Evolutionary conservation across 2,797 vertebrate species (phyloP).

Genomic region (Leptatherina wallacei): DNA sequence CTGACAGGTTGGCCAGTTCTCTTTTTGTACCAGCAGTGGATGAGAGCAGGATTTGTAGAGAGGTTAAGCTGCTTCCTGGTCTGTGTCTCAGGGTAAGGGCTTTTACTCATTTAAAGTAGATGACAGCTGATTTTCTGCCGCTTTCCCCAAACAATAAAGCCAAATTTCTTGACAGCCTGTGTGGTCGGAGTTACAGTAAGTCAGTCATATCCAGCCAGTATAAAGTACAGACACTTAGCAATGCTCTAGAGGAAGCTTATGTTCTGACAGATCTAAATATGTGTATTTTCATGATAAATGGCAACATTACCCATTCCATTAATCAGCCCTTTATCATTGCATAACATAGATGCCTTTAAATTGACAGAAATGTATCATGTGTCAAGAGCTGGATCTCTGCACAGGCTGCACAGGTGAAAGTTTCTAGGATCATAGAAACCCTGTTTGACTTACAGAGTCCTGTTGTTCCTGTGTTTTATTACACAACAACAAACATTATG

Average conservation of each 20-base stretch:
- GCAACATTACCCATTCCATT: constrained; percentile 4
- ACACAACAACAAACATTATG: not conserved
- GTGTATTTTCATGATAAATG: constrained; percentile 56
- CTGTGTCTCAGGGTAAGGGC: constrained; percentile 41
- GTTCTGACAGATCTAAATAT: constrained; percentile 41
- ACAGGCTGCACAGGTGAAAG: not conserved
- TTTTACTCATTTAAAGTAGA: constrained; percentile 61
- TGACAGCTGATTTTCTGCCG: constrained; percentile 58
- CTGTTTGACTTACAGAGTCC: not conserved
- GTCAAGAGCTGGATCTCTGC: not conserved
- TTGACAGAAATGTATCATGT: constrained; percentile 9
- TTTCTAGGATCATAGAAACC: not conserved
- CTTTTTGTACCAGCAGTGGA: constrained; percentile 36
- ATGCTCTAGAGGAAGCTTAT: constrained; percentile 42
- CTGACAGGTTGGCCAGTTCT: constrained; percentile 23
- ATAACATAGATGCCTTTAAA: not conserved
- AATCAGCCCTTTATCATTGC: not conserved
- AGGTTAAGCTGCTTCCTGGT: constrained; percentile 57
- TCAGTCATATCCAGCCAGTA: constrained; percentile 43
- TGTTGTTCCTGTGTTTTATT: constrained; percentile 7
- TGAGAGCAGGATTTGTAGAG: constrained; percentile 55
- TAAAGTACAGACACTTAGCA: constrained; percentile 16
- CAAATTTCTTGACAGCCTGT: constrained; percentile 49
- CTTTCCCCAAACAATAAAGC: constrained; percentile 61
- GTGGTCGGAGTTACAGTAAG: constrained; percentile 48